Conservation (phyloP, 2,797 vertebrate genomes). For the Lophius americanus region DNA sequence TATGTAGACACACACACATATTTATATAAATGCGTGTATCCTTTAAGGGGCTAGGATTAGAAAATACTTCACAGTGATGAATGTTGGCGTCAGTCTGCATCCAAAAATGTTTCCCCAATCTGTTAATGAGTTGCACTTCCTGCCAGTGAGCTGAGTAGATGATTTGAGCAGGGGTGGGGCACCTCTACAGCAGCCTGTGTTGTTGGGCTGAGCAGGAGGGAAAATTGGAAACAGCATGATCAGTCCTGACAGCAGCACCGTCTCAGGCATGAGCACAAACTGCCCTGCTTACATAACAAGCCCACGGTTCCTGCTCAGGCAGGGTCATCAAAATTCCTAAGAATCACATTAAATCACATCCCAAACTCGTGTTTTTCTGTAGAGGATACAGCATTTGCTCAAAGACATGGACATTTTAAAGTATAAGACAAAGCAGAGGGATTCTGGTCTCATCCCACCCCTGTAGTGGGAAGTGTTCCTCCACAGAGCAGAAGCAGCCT, state of each 20-base stretch:
- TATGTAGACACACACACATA: too few relatives aligned
- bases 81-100: slow-evolving; percentile 22
- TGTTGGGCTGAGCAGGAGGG: slow-evolving; percentile 33
- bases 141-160: slow-evolving; percentile 23
- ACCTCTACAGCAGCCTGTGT: slow-evolving; percentile 30
- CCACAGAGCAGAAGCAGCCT: background rate
- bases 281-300: slow-evolving; percentile 63
- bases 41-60: slow-evolving; percentile 17
- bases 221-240: slow-evolving; percentile 51
- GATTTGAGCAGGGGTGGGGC: background rate
- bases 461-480: background rate
- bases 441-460: background rate
- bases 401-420: slow-evolving; percentile 17
- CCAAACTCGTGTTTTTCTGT: slow-evolving; percentile 31
- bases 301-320: slow-evolving; percentile 51
- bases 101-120: slow-evolving; percentile 16
- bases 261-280: slow-evolving; percentile 65
- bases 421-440: slow-evolving; percentile 5
- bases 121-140: slow-evolving; percentile 36
- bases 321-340: slow-evolving; percentile 57
- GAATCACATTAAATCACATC: slow-evolving; percentile 44
- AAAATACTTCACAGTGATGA: slow-evolving; percentile 33
- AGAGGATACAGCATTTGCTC: background rate
- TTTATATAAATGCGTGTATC: slow-evolving; percentile 9
- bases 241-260: slow-evolving; percentile 66